Percentiles rank a stretch among this genome's conserved stretches.
These are phyloP conservation scores for Eumerus sabulonum DNA, from an alignment of 2,888 invertebrate species.

Conservation along the genomic window DNA sequence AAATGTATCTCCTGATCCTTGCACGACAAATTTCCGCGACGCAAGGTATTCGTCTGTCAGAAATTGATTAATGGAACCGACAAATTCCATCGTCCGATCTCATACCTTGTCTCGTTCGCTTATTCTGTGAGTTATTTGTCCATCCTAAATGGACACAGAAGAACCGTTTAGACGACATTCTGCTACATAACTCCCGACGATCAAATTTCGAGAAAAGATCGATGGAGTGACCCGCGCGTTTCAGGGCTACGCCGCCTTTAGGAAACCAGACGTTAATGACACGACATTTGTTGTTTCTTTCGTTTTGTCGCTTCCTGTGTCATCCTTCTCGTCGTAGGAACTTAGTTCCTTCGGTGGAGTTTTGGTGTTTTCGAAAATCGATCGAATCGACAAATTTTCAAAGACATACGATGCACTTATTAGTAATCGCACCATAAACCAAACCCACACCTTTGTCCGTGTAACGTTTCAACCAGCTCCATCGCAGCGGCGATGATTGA, in stretches of 20 bases:
- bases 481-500: constrained; percentile 53
- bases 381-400: constrained; percentile 5
- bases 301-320: no score
- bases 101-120: neutral
- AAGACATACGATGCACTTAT: constrained; percentile 38
- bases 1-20: constrained; percentile 26
- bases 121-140: constrained; percentile 14
- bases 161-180: constrained; percentile 29
- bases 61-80: constrained; percentile 63
- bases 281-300: neutral
- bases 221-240: constrained; percentile 6
- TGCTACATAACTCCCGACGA: constrained; percentile 53
- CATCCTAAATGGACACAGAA: constrained; percentile 20
- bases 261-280: constrained; percentile 20
- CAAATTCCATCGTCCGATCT: constrained; percentile 27
- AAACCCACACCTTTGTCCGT: constrained; percentile 34
- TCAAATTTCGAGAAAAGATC: constrained; percentile 40
- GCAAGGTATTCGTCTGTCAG: constrained; percentile 49
- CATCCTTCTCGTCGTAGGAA: no score
- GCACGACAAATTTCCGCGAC: constrained; percentile 55
- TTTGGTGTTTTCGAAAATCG: no score
- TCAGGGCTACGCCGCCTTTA: constrained; percentile 26
- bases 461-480: constrained; percentile 36
- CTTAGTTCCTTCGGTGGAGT: no score
- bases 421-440: constrained; percentile 42